These are phyloP conservation scores for Ctenicera cuprea DNA, from an alignment of 2,888 invertebrate species.

Conservation along the genomic window DNA sequence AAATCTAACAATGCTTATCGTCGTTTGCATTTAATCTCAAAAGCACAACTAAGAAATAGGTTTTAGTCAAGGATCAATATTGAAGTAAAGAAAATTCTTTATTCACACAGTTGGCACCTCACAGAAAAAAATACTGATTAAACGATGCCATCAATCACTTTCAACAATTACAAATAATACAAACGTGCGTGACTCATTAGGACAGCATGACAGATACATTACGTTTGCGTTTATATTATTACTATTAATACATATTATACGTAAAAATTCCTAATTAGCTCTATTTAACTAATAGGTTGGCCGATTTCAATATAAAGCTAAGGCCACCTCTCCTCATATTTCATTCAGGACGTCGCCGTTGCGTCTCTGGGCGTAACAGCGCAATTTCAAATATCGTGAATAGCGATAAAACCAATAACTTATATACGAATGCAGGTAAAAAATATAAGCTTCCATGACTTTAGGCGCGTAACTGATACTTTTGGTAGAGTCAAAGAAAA, in stretches of 20 bases:
- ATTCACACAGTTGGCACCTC: no score
- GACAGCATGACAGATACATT: background rate
- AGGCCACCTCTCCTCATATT: background rate
- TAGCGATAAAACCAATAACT: background rate
- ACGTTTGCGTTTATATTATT: background rate
- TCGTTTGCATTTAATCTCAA: no score
- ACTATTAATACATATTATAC: conserved; percentile 1
- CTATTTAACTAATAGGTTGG: background rate
- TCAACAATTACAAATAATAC: conserved; percentile 8
- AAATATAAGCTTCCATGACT: no score
- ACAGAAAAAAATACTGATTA: background rate
- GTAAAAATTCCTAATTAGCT: background rate
- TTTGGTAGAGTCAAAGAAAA: no score
- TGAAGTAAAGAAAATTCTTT: no score
- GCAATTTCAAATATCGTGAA: conserved; percentile 26
- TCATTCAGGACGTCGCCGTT: conserved; percentile 9
- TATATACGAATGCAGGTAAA: no score
- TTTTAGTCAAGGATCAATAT: no score
- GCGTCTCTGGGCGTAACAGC: background rate
- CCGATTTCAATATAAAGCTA: conserved; percentile 8
- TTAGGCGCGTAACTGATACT: no score
- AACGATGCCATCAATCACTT: conserved; percentile 8
- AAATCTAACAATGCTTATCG: no score
- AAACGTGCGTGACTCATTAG: conserved; percentile 7
- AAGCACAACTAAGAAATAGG: no score